A percentile compares a stretch with the other conserved stretches of the same genome.
phyloP scores from a whole-genome alignment of 2,797 vertebrate species.

The Lepilemur septentrionalis region DNA sequence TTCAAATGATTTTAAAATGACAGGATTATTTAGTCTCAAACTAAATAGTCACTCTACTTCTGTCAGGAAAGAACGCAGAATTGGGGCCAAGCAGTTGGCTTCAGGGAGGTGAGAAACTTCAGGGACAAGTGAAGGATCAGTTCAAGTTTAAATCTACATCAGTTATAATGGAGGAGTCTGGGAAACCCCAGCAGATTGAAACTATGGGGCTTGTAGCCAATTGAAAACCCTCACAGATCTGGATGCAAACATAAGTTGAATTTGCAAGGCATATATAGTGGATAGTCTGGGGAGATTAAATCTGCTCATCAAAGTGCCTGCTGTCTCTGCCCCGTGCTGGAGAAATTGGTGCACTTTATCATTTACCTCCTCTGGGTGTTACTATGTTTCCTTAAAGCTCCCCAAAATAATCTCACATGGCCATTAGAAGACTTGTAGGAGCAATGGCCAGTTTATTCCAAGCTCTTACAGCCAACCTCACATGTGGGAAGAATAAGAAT shows the following conservation, averaged over 20 bases:
- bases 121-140: not conserved
- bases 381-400: not conserved
- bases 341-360: not conserved
- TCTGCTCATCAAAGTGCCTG: not conserved
- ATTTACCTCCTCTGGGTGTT: not conserved
- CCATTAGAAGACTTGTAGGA: not conserved
- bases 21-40: not conserved
- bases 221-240: not conserved
- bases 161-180: not conserved
- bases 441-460: not conserved
- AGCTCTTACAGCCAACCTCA: not conserved
- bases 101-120: slow-evolving; percentile 32
- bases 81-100: not conserved
- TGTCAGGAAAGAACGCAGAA: not conserved
- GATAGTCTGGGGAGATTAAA: not conserved
- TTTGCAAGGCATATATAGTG: not conserved
- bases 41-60: not conserved
- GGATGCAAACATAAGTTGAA: slow-evolving; percentile 7
- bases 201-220: not conserved
- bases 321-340: not conserved
- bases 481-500: not conserved
- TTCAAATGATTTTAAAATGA: slow-evolving; percentile 22
- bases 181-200: not conserved
- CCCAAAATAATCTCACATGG: slow-evolving; percentile 27
- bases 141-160: not conserved